These are phyloP conservation scores for Cynopterus brachyotis DNA, from an alignment of 2,113 vertebrate species.

Conservation along the genomic window DNA sequence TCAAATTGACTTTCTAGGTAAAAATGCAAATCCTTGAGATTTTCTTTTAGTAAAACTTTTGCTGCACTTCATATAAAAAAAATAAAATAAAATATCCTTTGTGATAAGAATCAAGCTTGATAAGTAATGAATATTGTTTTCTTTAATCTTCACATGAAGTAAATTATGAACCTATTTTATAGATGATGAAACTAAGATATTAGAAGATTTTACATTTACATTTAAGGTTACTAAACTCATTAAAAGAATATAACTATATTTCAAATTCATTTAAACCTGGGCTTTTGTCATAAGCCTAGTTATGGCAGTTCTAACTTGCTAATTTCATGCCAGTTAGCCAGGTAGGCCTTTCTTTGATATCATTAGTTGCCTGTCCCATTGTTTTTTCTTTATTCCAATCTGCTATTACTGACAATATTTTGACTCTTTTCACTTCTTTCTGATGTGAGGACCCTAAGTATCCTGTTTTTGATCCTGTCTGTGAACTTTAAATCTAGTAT, in stretches of 20 bases:
- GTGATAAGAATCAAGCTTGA: neutral
- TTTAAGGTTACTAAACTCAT: neutral
- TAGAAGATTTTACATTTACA: neutral
- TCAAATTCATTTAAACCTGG: neutral
- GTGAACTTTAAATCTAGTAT: accelerated
- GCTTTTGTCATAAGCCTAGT: neutral
- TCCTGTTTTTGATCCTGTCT: neutral
- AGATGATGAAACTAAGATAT: neutral
- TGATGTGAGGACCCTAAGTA: neutral
- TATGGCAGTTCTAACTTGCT: neutral
- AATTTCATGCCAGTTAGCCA: neutral
- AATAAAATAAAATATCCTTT: neutral
- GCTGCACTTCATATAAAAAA: neutral
- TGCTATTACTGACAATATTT: neutral
- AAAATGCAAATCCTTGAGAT: neutral
- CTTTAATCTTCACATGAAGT: neutral
- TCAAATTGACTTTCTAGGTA: constrained; percentile 1
- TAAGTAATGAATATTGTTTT: neutral
- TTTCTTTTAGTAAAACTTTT: neutral
- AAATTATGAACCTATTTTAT: neutral
- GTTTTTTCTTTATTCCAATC: neutral
- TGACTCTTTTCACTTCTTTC: neutral
- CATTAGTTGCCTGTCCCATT: accelerated
- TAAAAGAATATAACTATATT: neutral
- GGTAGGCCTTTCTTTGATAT: neutral